Evolutionary conservation across 2,113 vertebrate genomes (phyloP).

Genomic region (Pica pica): DNA sequence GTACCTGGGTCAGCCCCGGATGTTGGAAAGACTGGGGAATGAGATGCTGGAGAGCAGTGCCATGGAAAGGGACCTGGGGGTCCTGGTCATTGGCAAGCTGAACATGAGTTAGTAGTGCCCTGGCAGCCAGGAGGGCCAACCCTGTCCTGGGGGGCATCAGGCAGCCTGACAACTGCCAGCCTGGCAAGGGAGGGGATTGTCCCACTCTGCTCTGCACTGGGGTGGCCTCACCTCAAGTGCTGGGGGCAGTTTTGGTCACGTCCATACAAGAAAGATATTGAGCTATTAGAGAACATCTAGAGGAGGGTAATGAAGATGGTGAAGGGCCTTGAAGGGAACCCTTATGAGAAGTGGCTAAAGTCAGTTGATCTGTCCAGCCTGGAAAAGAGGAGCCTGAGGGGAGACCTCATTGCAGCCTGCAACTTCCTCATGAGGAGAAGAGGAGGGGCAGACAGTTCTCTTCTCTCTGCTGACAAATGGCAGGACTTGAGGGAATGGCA

Average conservation of each 20-base stretch:
- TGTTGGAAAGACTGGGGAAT: background rate
- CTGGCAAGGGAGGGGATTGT: rapidly evolving
- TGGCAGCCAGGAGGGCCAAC: background rate
- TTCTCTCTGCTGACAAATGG: background rate
- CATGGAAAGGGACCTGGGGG: rapidly evolving
- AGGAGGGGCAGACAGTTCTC: no score
- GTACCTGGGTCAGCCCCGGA: no score
- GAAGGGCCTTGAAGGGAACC: background rate
- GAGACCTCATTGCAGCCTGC: background rate
- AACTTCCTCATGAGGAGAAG: background rate
- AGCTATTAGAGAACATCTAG: background rate
- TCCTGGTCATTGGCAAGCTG: rapidly evolving
- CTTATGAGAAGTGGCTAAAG: background rate
- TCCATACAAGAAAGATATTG: background rate
- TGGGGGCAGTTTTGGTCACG: background rate
- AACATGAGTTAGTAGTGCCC: background rate
- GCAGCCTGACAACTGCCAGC: rapidly evolving
- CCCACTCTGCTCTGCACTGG: background rate
- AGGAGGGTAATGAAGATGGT: background rate
- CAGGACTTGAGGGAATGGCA: background rate
- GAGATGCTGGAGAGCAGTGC: background rate
- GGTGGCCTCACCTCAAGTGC: rapidly evolving
- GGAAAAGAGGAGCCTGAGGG: background rate
- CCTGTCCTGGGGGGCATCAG: background rate
- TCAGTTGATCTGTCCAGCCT: background rate